A percentile compares a stretch with the other conserved stretches of the same genome.
Evolutionary conservation across 2,797 vertebrate genomes (phyloP).

Genomic region (Sphaeramia orbicularis): DNA sequence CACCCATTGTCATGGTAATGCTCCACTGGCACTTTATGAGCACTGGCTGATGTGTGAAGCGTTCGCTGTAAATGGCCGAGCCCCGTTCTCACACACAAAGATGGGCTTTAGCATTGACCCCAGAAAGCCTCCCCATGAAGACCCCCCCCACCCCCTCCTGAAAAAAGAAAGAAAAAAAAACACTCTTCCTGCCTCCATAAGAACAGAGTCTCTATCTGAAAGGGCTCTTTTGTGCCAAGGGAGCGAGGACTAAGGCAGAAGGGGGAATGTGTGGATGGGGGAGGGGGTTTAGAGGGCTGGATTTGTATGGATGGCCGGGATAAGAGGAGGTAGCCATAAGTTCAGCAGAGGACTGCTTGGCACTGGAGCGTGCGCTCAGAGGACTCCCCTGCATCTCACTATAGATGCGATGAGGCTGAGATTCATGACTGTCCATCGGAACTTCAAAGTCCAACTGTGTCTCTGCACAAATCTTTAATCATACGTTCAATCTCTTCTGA

Average conservation of each 20-base stretch:
- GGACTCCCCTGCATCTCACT: slow-evolving; percentile 37
- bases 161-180: slow-evolving; percentile 29
- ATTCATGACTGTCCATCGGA: background rate
- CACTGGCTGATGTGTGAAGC: slow-evolving; percentile 82
- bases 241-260: slow-evolving; percentile 72
- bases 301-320: slow-evolving; percentile 76
- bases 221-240: slow-evolving; percentile 81
- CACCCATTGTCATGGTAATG: slow-evolving; percentile 87
- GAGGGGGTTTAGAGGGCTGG: slow-evolving; percentile 66
- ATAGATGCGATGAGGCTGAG: background rate
- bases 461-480: background rate
- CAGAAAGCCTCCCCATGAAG: slow-evolving; percentile 77
- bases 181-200: slow-evolving; percentile 83
- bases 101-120: slow-evolving; percentile 82
- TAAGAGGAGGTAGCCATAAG: slow-evolving; percentile 74
- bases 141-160: slow-evolving; percentile 34
- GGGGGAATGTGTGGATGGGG: slow-evolving; percentile 67
- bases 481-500: background rate
- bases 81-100: slow-evolving; percentile 82
- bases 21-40: slow-evolving; percentile 80
- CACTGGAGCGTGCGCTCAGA: slow-evolving; percentile 36
- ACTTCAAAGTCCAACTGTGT: slow-evolving; percentile 8
- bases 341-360: slow-evolving; percentile 75
- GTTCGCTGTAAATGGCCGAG: slow-evolving; percentile 81
- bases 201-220: slow-evolving; percentile 81